phyloP scores from a whole-genome alignment of 2,797 vertebrate species.

The Myotis myotis region DNA sequence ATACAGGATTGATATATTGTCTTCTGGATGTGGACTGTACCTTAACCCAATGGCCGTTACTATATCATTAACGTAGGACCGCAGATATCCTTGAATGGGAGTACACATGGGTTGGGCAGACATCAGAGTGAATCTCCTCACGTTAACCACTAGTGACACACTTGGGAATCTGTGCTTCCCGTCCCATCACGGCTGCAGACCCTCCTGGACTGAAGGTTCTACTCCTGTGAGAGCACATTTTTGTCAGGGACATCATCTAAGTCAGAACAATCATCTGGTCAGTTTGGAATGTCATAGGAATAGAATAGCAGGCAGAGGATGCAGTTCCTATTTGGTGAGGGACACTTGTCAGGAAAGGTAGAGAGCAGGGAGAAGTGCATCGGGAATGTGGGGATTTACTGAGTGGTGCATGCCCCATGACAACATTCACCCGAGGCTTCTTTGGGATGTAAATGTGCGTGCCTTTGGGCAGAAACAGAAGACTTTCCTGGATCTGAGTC shows the following conservation, averaged over 20 bases:
- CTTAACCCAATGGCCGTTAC: not conserved
- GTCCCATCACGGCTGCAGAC: too few relatives aligned
- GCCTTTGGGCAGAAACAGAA: too few relatives aligned
- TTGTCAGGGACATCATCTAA: not conserved
- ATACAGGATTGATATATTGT: not conserved
- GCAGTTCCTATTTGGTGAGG: not conserved
- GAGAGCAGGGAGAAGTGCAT: not conserved
- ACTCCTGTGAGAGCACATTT: not conserved
- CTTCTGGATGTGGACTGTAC: not conserved
- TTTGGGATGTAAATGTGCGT: too few relatives aligned
- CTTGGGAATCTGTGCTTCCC: not conserved
- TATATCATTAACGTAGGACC: not conserved
- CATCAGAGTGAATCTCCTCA: not conserved
- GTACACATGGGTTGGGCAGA: too few relatives aligned
- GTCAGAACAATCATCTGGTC: too few relatives aligned
- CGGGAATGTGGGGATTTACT: too few relatives aligned
- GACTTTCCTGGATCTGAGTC: not conserved
- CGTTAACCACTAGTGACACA: not conserved
- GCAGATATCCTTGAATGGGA: not conserved
- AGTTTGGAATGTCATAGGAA: not conserved
- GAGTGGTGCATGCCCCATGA: not conserved
- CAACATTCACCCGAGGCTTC: not conserved
- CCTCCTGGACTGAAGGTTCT: too few relatives aligned
- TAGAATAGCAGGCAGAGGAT: not conserved
- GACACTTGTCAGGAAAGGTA: not conserved